Percentiles rank a stretch among this genome's conserved stretches.
phyloP scores from a whole-genome alignment of 2,888 invertebrate species.

The Stenodera caucasica region DNA sequence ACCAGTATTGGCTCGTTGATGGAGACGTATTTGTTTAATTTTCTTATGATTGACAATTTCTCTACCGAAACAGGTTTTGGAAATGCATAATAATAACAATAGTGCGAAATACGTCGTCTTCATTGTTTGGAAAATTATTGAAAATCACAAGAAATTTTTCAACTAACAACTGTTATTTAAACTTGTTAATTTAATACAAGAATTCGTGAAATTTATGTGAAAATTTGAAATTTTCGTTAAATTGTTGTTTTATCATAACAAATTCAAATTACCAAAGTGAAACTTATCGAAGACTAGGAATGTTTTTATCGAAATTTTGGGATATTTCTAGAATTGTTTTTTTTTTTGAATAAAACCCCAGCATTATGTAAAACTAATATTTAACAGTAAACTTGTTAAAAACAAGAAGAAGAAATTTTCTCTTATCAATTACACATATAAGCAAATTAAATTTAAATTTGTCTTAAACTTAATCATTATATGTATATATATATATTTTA shows the following conservation, averaged over 20 bases:
- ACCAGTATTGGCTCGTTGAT: no score
- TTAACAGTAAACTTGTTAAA: slow-evolving; percentile 50
- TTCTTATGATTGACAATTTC: no score
- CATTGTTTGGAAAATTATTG: background rate
- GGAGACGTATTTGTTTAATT: no score
- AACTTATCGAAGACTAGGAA: no score
- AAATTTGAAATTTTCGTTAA: background rate
- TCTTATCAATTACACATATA: slow-evolving; percentile 45
- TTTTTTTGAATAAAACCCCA: slow-evolving; percentile 20
- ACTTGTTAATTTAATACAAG: background rate
- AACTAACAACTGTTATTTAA: background rate
- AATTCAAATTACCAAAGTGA: no score
- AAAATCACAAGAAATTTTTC: background rate
- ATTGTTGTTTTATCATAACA: background rate
- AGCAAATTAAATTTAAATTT: slow-evolving; percentile 45
- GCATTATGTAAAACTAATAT: slow-evolving; percentile 52
- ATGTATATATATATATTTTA: slow-evolving; percentile 43
- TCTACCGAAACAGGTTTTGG: no score
- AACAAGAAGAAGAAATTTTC: slow-evolving; percentile 39
- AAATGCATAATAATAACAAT: no score
- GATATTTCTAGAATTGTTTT: background rate
- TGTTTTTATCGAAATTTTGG: no score
- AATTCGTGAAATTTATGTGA: background rate
- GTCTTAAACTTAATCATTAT: slow-evolving; percentile 48
- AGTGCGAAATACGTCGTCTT: background rate